phyloP scores from a whole-genome alignment of 2,797 vertebrate genomes.

The Rhyacichthys aspro region DNA sequence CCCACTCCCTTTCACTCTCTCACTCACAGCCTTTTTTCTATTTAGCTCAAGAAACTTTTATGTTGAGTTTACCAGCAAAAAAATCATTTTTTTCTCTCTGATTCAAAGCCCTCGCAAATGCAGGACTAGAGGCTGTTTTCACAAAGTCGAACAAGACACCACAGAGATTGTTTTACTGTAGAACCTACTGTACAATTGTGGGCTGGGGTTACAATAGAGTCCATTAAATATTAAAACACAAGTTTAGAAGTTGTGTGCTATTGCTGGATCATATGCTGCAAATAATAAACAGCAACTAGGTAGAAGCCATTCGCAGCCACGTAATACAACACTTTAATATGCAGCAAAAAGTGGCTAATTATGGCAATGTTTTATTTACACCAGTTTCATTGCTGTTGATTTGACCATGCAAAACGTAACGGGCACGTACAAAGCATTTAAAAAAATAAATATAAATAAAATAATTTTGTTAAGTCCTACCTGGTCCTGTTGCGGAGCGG shows the following conservation, averaged over 20 bases:
- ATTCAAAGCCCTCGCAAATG: neutral
- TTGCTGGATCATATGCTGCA: neutral
- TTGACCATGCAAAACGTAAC: neutral
- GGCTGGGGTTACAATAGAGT: conserved; percentile 37
- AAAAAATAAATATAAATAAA: neutral
- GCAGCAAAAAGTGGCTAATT: neutral
- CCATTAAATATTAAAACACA: conserved; percentile 55
- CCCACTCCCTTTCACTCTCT: conserved; percentile 23
- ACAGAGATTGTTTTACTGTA: conserved; percentile 1
- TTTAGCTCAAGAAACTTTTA: conserved; percentile 13
- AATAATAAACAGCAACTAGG: conserved; percentile 1
- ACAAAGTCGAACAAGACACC: conserved; percentile 22
- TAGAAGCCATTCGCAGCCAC: neutral
- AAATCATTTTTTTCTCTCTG: neutral
- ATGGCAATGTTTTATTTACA: neutral
- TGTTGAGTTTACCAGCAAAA: neutral
- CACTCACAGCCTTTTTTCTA: neutral
- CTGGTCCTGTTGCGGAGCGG: conserved; percentile 88
- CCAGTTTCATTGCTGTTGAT: neutral
- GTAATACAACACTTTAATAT: neutral
- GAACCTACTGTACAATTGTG: conserved; percentile 23
- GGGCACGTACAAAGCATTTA: neutral
- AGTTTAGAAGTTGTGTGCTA: conserved; percentile 43
- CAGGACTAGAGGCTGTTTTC: neutral
- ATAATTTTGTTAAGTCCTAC: conserved; percentile 68